Evolutionary conservation across 2,113 vertebrate species (phyloP), one percentile per base, ranked within the genome.

Genomic region (Electrona antarctica): DNA sequence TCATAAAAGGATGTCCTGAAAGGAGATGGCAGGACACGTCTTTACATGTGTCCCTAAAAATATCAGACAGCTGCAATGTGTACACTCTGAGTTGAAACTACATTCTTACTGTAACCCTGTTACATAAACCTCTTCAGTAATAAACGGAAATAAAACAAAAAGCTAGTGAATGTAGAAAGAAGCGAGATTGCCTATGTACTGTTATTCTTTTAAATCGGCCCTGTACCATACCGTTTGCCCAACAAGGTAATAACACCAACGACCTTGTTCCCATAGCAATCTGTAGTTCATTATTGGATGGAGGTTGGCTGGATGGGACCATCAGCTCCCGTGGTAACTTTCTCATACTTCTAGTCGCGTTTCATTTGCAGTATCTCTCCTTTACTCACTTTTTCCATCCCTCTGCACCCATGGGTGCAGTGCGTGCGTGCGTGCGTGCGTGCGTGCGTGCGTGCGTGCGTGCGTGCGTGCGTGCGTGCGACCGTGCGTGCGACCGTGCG

Each of bases 221-320:
- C 61, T 51, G 71, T 77, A 7, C 66, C 64, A 41, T 11, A 0
- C 64, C 86, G 81, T 89, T 85, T 85, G 86, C 72, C 78, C 82
- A 67, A 74, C 8, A 13, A 78, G 75, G 68, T 78, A 76, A 84
- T 82, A 87, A 88, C 66, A 58, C 66, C 59, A 58, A 62, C 70
- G 72, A 79, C 77, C 74, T 74, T 66, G 85, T 85, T 91, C 73
- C 88, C 84, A 78, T 77, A 70, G 84, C 84, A 79, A 85, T 82
- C 74, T 81, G 85, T 56, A 70, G 76, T 81, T 85, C 78, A 83
- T 89, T 86, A 88, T 71, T 73, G 72, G 77, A 74, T 64, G 67
- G 59, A 7, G 55, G 67, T 81, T 47, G 33, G 33, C 33, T 69
- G 73, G 72, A 77, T 67, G 41, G 50, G 64, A 69, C 48, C 78